phyloP scores from a whole-genome alignment of 2,113 vertebrate species.

The Oryzias melastigma region DNA sequence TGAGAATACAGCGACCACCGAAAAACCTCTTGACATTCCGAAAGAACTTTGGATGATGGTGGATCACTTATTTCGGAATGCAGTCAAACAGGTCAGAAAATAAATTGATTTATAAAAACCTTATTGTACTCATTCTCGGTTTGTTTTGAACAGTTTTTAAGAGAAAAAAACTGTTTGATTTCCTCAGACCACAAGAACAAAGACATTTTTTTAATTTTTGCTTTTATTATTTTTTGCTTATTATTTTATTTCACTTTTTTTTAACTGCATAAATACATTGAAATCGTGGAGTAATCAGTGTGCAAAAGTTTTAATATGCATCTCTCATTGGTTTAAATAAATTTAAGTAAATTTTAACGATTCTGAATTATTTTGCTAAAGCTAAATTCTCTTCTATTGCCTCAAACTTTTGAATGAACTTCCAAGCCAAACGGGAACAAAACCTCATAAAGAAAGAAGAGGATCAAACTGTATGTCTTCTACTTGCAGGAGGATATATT shows the following conservation, averaged over 20 bases:
- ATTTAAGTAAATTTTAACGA: too few relatives aligned
- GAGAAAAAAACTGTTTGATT: not conserved
- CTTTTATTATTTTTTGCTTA: not conserved
- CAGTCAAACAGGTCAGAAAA: constrained; percentile 84
- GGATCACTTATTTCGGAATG: constrained; percentile 87
- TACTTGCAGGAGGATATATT: constrained; percentile 90
- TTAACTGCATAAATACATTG: too few relatives aligned
- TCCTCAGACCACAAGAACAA: constrained; percentile 1
- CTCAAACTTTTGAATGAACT: too few relatives aligned
- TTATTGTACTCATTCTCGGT: not conserved
- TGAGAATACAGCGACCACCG: constrained; percentile 50
- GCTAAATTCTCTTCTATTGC: too few relatives aligned
- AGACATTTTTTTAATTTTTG: not conserved
- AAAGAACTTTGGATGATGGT: constrained; percentile 99
- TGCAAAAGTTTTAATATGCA: too few relatives aligned
- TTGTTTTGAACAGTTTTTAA: not conserved
- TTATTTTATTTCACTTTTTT: too few relatives aligned
- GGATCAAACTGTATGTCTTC: constrained; percentile 3
- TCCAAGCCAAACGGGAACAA: too few relatives aligned
- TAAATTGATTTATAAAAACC: not conserved
- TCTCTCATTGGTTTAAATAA: too few relatives aligned
- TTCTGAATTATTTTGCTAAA: too few relatives aligned
- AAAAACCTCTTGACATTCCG: constrained; percentile 88
- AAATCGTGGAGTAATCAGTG: too few relatives aligned
- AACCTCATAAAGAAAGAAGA: not conserved